phyloP scores from a whole-genome alignment of 1,140 invertebrate genomes.

The Sarcophaga bullata region DNA sequence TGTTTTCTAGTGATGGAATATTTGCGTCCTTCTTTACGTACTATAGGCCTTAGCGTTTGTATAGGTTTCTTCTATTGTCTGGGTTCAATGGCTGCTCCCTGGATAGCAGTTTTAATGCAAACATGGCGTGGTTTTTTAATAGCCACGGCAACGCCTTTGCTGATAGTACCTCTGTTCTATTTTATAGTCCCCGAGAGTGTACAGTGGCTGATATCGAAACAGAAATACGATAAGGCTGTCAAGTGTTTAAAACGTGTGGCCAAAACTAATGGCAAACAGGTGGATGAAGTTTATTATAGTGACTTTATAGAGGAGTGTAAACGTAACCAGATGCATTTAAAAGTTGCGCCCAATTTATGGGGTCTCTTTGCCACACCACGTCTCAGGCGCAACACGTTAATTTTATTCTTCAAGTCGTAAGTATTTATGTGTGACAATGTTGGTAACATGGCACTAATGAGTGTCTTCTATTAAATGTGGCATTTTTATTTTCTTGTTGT shows the following conservation, averaged over 20 bases:
- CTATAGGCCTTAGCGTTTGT: conserved; percentile 68
- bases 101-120: conserved; percentile 66
- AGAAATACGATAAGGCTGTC: conserved; percentile 66
- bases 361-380: conserved; percentile 65
- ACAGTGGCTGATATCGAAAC: conserved; percentile 70
- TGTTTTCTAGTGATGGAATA: conserved; percentile 68
- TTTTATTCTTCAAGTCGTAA: conserved; percentile 70
- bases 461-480: conserved; percentile 29
- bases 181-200: conserved; percentile 70
- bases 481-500: not conserved
- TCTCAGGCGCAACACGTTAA: conserved; percentile 66
- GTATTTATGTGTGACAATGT: conserved; percentile 44
- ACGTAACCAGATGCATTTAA: conserved; percentile 49
- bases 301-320: conserved; percentile 64
- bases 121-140: conserved; percentile 68
- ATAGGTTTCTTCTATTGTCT: conserved; percentile 70
- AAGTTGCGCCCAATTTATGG: conserved; percentile 52
- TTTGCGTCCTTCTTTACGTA: conserved; percentile 68
- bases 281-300: conserved; percentile 49
- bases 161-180: conserved; percentile 64
- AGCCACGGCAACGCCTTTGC: conserved; percentile 65
- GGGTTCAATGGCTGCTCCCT: conserved; percentile 68
- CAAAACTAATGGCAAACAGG: conserved; percentile 65
- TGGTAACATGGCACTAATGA: conserved; percentile 27
- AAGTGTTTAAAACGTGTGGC: conserved; percentile 68